Evolutionary conservation across 2,888 invertebrate genomes (phyloP), one percentile per base, ranked within the genome.

Genomic region (Ochropleura plecta): DNA sequence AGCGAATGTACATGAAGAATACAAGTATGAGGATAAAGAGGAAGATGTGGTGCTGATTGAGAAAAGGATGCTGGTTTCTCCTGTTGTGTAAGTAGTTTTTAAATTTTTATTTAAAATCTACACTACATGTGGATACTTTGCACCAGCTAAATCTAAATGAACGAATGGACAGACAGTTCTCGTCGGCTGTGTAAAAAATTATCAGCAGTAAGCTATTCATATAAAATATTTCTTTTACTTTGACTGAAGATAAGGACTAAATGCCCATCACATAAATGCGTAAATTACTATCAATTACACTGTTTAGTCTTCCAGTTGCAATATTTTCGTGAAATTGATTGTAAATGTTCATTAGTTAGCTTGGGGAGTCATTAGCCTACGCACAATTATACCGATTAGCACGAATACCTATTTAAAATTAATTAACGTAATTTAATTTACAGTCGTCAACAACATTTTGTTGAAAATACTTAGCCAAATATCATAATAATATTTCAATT

Each of bases 11-110:
- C 97, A 97, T 4, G 98, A 98, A 88, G 97, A 98, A 79, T 98
- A 98, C 88, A 97, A 97, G 69, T 98, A 98, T 89, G 97, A 97
- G 46, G 98, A 98, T 90, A 95, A 96, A 73, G 97, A 98, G 65
- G 97, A 98, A 86, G 97, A 97, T 65, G 96, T 98, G 0, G 97
- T 97, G 7, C 96, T 98, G 63, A 97, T 97, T 83, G 98, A 98
- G 92, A 97, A 97, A 86, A 96, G 97, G 87, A 87, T 97, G 70
- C 94, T 97, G 2, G 96, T 97, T 5, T 95, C 97, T 14, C 94
- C 97, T 60, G 89, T 94, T 91, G 91, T 97, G 97, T 97, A 91
- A 97, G 96, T 76, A 67, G 10, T 66, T 60, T 55, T 40, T 20
- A 53, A 7, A 18, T 55, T 55, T 40, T 59, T 18, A n/a, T 42